Evolutionary conservation across 2,797 vertebrate genomes (phyloP).

Genomic region (Megaceryle alcyon): DNA sequence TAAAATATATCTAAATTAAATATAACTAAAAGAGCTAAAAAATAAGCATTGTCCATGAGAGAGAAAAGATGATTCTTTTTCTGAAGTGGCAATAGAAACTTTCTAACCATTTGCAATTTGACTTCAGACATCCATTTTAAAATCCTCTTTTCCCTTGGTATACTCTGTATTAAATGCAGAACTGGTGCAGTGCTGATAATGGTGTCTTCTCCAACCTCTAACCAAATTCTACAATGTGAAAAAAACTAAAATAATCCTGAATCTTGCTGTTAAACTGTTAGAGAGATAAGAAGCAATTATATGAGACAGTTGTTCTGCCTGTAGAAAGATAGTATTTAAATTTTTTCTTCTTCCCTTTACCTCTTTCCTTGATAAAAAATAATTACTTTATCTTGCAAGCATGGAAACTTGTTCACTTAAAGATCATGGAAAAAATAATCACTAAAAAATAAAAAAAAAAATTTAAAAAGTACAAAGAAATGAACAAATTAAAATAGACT

Average conservation of each 20-base stretch:
- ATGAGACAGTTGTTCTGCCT: neutral
- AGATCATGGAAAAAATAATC: neutral
- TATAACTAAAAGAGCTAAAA: neutral
- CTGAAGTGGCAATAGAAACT: neutral
- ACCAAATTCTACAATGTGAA: neutral
- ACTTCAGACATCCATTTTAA: neutral
- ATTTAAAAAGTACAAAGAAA: neutral
- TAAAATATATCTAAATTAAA: too few relatives aligned
- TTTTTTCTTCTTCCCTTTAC: slow-evolving; percentile 14
- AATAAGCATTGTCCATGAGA: neutral
- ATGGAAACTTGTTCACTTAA: neutral
- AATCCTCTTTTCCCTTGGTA: neutral
- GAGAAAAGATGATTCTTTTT: neutral
- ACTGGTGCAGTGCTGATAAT: neutral
- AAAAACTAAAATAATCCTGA: neutral
- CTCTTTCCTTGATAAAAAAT: slow-evolving; percentile 39
- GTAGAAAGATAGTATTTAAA: neutral
- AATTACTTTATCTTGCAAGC: slow-evolving; percentile 11
- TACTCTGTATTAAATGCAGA: neutral
- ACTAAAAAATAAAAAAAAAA: neutral
- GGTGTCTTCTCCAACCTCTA: neutral
- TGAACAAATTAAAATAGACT: neutral
- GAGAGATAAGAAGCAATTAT: slow-evolving; percentile 5
- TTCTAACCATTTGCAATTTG: neutral
- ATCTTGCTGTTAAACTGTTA: slow-evolving; percentile 31